Percentiles rank a stretch among this genome's conserved stretches.
Conservation (phyloP, 2,113 vertebrate genomes). For the Macrotus californicus region DNA sequence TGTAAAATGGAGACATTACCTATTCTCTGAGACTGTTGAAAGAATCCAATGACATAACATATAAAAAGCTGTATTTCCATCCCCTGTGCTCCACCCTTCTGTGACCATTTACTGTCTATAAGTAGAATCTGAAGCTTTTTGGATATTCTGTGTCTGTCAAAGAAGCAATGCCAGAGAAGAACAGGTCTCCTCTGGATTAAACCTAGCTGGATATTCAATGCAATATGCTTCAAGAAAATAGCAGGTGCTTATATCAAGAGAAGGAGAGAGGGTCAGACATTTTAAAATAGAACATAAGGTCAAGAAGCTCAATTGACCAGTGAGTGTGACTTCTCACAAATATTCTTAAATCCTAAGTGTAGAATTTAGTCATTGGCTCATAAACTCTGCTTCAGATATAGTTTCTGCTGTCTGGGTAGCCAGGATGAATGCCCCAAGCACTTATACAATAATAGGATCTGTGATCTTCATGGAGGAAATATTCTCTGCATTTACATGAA, state of each 20-base stretch:
- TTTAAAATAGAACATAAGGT: conserved; percentile 62
- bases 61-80: not conserved
- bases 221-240: conserved; percentile 35
- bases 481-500: not conserved
- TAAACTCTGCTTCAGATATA: not conserved
- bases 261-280: not conserved
- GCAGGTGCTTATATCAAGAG: conserved; percentile 21
- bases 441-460: not conserved
- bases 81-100: not conserved
- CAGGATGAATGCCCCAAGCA: not conserved
- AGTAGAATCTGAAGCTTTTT: not conserved
- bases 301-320: not conserved
- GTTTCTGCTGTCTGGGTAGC: not conserved
- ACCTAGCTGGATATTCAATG: not conserved
- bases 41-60: not conserved
- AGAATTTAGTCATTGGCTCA: conserved; percentile 12
- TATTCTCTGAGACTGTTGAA: not conserved
- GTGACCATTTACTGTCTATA: not conserved
- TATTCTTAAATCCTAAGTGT: not conserved
- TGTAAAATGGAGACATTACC: not conserved
- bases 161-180: not conserved
- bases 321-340: conserved; percentile 9
- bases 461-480: conserved; percentile 12
- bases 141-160: not conserved
- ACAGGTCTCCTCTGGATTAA: conserved; percentile 9